Evolutionary conservation across 2,797 vertebrate species (phyloP), one percentile per base, ranked within the genome.

Genomic region (Echeneis naucrates): DNA sequence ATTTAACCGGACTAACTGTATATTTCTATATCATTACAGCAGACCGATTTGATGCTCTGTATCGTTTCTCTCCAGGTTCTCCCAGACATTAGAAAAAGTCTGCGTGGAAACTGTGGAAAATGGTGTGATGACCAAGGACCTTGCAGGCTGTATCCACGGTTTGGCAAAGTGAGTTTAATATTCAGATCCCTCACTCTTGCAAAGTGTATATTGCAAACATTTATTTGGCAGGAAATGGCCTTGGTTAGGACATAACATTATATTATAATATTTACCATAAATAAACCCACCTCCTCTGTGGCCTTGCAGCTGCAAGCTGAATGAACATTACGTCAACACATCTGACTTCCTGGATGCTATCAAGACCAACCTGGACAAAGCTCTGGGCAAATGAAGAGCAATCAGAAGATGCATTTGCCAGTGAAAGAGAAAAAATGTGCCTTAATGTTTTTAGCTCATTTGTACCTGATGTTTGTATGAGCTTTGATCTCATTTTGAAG

Each of bases 61-160:
- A 1, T 12, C 27, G 0, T 61, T n/a, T 0, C 11, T 67, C 27
- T 62, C 17, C 87, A 99, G 98, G 89, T 99, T 99, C 48, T 92
- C 95, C 0, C 95, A 96, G 84, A 97, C 90, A 0, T 94, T 99
- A 87, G 98, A 99, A 89, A 94, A 91, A 68, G 96, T 98, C 67
- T 99, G 98, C 0, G 95, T 98, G 0, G 90, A 96, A 81, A 99
- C 97, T 0, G 97, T 99, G 83, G 97, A 99, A 91, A 95, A 89
- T 0, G 97, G 97, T 0, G 89, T 96, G 2, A 98, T 99, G 98
- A 99, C 98, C 0, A 99, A 99, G 91, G 98, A 99, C 81, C 95
- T 99, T 1, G 98, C 98, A 0, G 97, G 96, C 68, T 99, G 98
- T 90, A 98, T 99, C 88, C 96, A 99, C 0, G 97, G 98, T 27